A percentile compares a stretch with the other conserved stretches of the same genome.
phyloP scores from a whole-genome alignment of 1,140 invertebrate genomes.

The Cotesia vestalis region DNA sequence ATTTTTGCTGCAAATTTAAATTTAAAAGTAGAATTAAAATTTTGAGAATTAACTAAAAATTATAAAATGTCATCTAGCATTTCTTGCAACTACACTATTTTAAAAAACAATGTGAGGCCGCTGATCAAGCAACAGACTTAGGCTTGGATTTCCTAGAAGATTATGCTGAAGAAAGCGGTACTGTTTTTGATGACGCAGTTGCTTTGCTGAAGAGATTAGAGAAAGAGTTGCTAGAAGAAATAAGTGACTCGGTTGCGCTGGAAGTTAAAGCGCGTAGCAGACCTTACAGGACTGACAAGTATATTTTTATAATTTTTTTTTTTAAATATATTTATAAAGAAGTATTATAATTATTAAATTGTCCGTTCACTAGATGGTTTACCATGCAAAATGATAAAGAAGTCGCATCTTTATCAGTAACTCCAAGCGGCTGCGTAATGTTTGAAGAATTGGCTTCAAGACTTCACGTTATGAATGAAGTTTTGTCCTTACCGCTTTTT shows the following conservation, averaged over 20 bases:
- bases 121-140: slow-evolving; percentile 58
- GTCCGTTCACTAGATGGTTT: slow-evolving; percentile 70
- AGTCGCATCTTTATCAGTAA: slow-evolving; percentile 68
- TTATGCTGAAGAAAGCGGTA: slow-evolving; percentile 68
- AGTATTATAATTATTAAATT: slow-evolving; percentile 37
- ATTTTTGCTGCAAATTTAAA: too few relatives aligned
- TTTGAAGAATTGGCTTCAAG: slow-evolving; percentile 71
- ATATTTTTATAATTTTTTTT: slow-evolving; percentile 32
- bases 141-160: slow-evolving; percentile 54
- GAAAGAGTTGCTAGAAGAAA: slow-evolving; percentile 73
- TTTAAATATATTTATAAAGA: slow-evolving; percentile 33
- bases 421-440: slow-evolving; percentile 76
- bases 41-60: too few relatives aligned
- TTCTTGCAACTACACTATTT: slow-evolving; percentile 84
- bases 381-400: slow-evolving; percentile 72
- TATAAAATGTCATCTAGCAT: slow-evolving; percentile 69
- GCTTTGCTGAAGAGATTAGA: slow-evolving; percentile 74
- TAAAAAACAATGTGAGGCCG: slow-evolving; percentile 71
- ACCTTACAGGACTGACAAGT: slow-evolving; percentile 82
- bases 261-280: slow-evolving; percentile 81
- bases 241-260: slow-evolving; percentile 75
- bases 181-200: slow-evolving; percentile 80
- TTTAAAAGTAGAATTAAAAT: too few relatives aligned
- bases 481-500: slow-evolving; percentile 71
- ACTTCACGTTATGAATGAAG: slow-evolving; percentile 69